Percentiles rank a stretch among this genome's conserved stretches.
Evolutionary conservation across 37 sponge, comb jelly and placozoan species (phyloP).

Genomic region (Aphrocallistes beatrix): DNA sequence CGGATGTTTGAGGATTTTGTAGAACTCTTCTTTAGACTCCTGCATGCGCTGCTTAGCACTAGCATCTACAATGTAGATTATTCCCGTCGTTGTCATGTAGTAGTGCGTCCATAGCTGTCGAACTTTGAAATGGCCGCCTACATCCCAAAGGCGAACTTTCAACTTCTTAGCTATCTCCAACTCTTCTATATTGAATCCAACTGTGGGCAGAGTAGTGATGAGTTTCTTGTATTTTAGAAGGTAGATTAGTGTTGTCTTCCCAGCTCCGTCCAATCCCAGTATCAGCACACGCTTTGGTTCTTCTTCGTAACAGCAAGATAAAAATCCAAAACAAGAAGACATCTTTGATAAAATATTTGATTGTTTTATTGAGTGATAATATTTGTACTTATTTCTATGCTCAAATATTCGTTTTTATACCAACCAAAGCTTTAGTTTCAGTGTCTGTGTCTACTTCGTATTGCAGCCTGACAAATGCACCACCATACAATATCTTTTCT

Average conservation of each 20-base stretch:
- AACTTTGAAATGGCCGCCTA: neutral
- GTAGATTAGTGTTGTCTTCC: constrained; percentile 5
- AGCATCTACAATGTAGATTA: neutral
- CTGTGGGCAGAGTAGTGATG: neutral
- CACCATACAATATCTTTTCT: neutral
- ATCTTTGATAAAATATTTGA: neutral
- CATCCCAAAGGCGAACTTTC: constrained; percentile 1
- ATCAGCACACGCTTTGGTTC: neutral
- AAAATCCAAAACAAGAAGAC: neutral
- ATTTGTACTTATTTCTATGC: neutral
- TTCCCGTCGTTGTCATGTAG: neutral
- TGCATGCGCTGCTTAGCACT: neutral
- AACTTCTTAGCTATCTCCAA: neutral
- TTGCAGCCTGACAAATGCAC: neutral
- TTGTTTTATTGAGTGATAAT: neutral
- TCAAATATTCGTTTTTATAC: neutral
- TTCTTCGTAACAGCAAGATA: neutral
- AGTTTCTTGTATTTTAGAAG: constrained; percentile 1
- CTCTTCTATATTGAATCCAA: neutral
- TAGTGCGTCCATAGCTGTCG: neutral
- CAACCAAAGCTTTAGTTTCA: neutral
- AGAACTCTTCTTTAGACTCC: constrained; percentile 10
- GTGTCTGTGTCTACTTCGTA: neutral
- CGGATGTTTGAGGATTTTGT: neutral
- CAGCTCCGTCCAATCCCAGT: neutral